Evolutionary conservation across 2,113 vertebrate genomes (phyloP).

Genomic region (Onychostruthus taczanowskii): DNA sequence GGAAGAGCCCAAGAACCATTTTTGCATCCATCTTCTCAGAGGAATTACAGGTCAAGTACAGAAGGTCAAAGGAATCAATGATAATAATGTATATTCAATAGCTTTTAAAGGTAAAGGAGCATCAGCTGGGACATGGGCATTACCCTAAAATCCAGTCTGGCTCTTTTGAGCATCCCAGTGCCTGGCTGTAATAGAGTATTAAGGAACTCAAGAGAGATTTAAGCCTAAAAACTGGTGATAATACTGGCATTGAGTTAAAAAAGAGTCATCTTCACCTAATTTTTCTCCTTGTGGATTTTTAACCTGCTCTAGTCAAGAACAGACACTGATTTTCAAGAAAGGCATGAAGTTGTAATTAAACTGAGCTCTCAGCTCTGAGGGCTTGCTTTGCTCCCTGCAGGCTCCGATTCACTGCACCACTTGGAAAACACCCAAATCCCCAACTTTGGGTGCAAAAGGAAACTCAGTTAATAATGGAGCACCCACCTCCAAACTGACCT

Average conservation of each 20-base stretch:
- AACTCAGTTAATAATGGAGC: neutral
- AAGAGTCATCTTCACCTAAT: neutral
- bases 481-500: neutral
- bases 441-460: neutral
- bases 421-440: neutral
- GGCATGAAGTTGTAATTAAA: neutral
- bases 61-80: neutral
- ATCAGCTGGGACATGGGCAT: neutral
- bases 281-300: neutral
- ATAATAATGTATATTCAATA: neutral
- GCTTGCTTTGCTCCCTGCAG: neutral
- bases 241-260: neutral
- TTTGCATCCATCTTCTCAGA: neutral
- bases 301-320: neutral
- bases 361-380: neutral
- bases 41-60: neutral
- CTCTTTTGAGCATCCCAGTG: neutral
- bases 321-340: neutral
- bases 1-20: neutral
- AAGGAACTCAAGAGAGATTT: neutral
- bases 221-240: neutral
- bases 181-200: accelerated
- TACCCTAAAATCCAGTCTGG: neutral
- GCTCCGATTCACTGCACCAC: neutral
- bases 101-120: neutral